Evolutionary conservation across 1,140 invertebrate genomes (phyloP).

Genomic region (fruit fly (Drosophila melanogaster)): Release_6_plus_ISO1_MT NT_037436.4:2793001-2793500

Average conservation of each 20-base stretch:
- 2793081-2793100: slow-evolving; percentile 59
- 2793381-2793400: slow-evolving; percentile 72
- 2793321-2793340: slow-evolving; percentile 84
- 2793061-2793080: slow-evolving; percentile 78
- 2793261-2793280: slow-evolving; percentile 65
- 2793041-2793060: slow-evolving; percentile 82
- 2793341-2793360: slow-evolving; percentile 84
- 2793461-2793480: slow-evolving; percentile 72
- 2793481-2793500: slow-evolving; percentile 67
- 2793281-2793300: slow-evolving; percentile 72
- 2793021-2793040: slow-evolving; percentile 83
- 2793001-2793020: slow-evolving; percentile 84
- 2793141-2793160: slow-evolving; percentile 68
- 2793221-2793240: slow-evolving; percentile 79
- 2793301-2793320: slow-evolving; percentile 84
- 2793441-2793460: slow-evolving; percentile 34
- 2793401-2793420: slow-evolving; percentile 81
- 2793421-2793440: slow-evolving; percentile 46
- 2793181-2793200: slow-evolving; percentile 82
- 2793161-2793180: slow-evolving; percentile 81
- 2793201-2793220: slow-evolving; percentile 64
- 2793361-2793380: slow-evolving; percentile 74
- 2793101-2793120: slow-evolving; percentile 53
- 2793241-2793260: slow-evolving; percentile 75
- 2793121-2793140: slow-evolving; percentile 48